A percentile compares a stretch with the other conserved stretches of the same genome.
Conservation (phyloP, 2,797 vertebrate genomes). For the Mus spretus region DNA sequence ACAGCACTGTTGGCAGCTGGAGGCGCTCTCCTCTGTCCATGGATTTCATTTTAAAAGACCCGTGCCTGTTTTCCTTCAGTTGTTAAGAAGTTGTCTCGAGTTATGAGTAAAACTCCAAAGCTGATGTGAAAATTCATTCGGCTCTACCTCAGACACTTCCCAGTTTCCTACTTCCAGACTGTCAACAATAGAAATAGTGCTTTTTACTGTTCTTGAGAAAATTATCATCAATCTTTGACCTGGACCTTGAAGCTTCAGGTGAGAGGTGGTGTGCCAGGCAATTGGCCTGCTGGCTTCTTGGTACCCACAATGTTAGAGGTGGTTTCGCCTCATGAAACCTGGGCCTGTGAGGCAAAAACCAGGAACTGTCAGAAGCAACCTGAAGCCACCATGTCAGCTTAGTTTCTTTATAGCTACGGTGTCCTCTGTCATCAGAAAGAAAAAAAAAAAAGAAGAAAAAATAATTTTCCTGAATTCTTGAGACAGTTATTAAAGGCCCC, state of each 20-base stretch:
- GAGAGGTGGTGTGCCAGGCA: background rate
- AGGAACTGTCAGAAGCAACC: background rate
- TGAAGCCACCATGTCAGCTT: background rate
- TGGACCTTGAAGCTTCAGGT: background rate
- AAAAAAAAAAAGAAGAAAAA: background rate
- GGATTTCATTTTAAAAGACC: constrained; percentile 65
- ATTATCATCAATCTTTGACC: constrained; percentile 37
- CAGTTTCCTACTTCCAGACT: constrained; percentile 49
- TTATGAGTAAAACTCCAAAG: constrained; percentile 73
- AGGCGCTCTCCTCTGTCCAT: constrained; percentile 6
- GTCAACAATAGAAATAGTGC: constrained; percentile 33
- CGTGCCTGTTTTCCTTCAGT: constrained; percentile 68
- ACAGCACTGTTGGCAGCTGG: constrained; percentile 47
- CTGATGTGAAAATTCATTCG: constrained; percentile 73
- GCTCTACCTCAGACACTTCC: constrained; percentile 67
- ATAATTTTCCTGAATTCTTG: background rate
- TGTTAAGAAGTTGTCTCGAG: constrained; percentile 67
- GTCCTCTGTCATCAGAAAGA: no score
- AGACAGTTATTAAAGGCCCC: background rate
- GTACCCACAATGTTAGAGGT: background rate
- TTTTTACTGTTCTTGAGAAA: constrained; percentile 65
- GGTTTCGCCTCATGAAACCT: background rate
- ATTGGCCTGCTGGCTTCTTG: background rate
- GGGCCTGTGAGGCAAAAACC: background rate
- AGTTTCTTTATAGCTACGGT: background rate